phyloP scores from a whole-genome alignment of 2,888 invertebrate genomes.

The Drosophila histrio region DNA sequence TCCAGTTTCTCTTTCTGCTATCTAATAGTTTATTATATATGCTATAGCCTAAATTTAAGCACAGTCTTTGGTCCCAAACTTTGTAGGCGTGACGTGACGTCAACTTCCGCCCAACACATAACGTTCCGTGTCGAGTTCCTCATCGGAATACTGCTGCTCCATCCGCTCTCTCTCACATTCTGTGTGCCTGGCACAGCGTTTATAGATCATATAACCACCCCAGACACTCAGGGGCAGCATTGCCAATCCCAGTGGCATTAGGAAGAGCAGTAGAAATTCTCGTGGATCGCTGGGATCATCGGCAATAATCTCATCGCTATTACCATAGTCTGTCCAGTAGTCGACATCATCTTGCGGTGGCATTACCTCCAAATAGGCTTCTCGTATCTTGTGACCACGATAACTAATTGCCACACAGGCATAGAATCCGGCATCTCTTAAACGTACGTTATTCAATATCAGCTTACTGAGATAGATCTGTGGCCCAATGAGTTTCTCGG shows the following conservation, averaged over 20 bases:
- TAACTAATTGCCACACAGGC: slow-evolving; percentile 83
- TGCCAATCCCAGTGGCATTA: slow-evolving; percentile 82
- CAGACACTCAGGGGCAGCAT: slow-evolving; percentile 81
- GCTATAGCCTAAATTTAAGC: slow-evolving; percentile 17
- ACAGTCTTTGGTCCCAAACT: slow-evolving; percentile 61
- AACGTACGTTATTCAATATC: slow-evolving; percentile 77
- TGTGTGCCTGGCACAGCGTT: slow-evolving; percentile 50
- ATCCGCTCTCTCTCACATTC: slow-evolving; percentile 71
- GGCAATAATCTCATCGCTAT: slow-evolving; percentile 48
- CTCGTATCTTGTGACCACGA: slow-evolving; percentile 81
- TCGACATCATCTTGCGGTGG: slow-evolving; percentile 45
- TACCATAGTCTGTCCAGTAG: slow-evolving; percentile 77
- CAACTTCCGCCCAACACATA: slow-evolving; percentile 69
- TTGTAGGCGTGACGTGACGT: slow-evolving; percentile 57
- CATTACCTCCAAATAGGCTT: slow-evolving; percentile 78
- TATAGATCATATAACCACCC: slow-evolving; percentile 78
- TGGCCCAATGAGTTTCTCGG: slow-evolving; percentile 78
- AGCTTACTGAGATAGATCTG: slow-evolving; percentile 83
- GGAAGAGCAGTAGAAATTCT: slow-evolving; percentile 80
- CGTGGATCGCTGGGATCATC: slow-evolving; percentile 62
- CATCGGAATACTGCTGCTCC: slow-evolving; percentile 64
- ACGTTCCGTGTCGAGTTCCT: slow-evolving; percentile 66
- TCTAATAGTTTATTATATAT: slow-evolving; percentile 1
- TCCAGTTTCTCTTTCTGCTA: background rate
- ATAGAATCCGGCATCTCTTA: slow-evolving; percentile 80